These are phyloP conservation scores for Cerceris rybyensis DNA, from an alignment of 2,888 invertebrate genomes.

Conservation along the genomic window DNA sequence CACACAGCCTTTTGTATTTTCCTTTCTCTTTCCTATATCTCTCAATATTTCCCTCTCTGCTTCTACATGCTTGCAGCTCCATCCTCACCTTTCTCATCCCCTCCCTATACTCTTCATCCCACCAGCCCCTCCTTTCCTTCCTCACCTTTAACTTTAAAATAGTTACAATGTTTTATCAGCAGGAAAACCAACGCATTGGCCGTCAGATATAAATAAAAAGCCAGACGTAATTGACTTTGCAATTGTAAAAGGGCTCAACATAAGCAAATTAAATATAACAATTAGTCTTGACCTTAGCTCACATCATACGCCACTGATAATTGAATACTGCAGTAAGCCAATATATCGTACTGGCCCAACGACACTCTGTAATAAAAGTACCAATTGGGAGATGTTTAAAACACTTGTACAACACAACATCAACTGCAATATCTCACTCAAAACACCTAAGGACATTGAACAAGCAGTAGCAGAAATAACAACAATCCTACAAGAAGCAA, in stretches of 20 bases:
- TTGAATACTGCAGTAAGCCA: not conserved
- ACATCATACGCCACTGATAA: not conserved
- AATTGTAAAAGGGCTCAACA: not conserved
- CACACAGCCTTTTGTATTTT: too few species aligned
- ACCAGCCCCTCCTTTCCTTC: too few species aligned
- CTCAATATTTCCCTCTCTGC: too few species aligned
- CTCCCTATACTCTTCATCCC: too few species aligned
- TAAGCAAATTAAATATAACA: not conserved
- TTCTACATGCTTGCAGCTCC: too few species aligned
- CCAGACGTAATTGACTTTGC: slow-evolving; percentile 12
- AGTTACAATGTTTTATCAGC: not conserved
- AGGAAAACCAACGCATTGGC: not conserved
- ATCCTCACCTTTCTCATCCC: too few species aligned
- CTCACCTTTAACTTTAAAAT: too few species aligned
- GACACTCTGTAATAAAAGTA: not conserved
- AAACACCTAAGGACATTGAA: not conserved
- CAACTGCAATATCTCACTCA: not conserved
- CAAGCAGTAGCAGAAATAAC: not conserved
- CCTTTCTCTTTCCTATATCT: too few species aligned
- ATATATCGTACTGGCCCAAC: not conserved
- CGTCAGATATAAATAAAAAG: not conserved
- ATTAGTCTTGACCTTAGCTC: not conserved
- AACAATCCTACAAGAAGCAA: not conserved
- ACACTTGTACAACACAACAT: not conserved
- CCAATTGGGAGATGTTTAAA: not conserved